Conservation (phyloP, 37 sponge, comb jelly and placozoan species). For the Halisarca cf. caerulea region DNA sequence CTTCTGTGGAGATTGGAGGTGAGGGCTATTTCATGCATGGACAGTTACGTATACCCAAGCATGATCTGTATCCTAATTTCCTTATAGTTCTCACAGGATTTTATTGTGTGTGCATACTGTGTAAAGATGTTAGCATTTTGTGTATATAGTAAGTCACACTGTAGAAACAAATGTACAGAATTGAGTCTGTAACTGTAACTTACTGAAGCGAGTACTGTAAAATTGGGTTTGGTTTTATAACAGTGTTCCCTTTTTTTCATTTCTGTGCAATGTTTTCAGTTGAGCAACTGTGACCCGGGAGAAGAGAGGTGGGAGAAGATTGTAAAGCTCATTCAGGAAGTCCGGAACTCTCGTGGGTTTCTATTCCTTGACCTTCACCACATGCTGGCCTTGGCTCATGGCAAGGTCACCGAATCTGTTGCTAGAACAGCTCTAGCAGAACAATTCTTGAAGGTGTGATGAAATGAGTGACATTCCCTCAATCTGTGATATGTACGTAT, state of each 20-base stretch:
- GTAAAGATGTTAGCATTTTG: no score
- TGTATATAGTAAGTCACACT: no score
- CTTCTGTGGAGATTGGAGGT: constrained; percentile 77
- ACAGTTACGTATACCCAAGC: background rate
- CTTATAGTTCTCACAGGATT: no score
- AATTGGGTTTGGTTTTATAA: background rate
- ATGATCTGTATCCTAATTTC: no score
- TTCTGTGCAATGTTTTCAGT: background rate
- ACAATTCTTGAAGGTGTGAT: constrained; percentile 6
- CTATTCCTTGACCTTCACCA: background rate
- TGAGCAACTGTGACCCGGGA: background rate
- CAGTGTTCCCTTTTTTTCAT: background rate
- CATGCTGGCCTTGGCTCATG: constrained; percentile 12
- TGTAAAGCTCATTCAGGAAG: background rate
- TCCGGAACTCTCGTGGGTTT: background rate
- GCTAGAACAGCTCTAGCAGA: constrained; percentile 14
- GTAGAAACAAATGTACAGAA: no score
- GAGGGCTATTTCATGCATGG: background rate
- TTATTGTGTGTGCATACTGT: no score
- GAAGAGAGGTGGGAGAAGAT: constrained; percentile 6
- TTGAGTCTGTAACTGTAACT: no score
- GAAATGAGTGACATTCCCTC: no score
- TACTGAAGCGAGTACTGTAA: no score
- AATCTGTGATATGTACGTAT: background rate
- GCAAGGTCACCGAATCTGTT: background rate